Evolutionary conservation across 2,797 vertebrate genomes (phyloP).

Genomic region (Peromyscus melanophrys): DNA sequence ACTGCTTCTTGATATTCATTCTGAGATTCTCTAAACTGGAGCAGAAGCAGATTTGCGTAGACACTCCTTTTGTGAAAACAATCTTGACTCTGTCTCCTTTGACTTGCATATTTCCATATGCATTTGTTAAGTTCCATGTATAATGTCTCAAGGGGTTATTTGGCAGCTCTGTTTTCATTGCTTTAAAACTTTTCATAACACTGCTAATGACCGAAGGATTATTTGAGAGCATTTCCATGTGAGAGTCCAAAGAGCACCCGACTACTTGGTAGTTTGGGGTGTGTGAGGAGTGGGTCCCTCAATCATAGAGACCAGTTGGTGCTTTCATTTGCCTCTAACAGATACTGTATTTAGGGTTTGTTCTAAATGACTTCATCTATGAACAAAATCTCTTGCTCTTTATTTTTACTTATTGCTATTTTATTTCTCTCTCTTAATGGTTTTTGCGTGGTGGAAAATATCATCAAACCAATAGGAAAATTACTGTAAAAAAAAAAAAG

Average conservation of each 20-base stretch:
- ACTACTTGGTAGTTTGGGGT: not conserved
- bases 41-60: not conserved
- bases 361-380: not conserved
- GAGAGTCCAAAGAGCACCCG: not conserved
- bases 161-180: not conserved
- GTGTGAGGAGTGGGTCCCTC: not conserved
- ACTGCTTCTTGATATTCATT: not conserved
- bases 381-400: not conserved
- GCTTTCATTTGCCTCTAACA: not conserved
- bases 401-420: not conserved
- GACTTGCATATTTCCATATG: not conserved
- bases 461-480: not conserved
- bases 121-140: not conserved
- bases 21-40: not conserved
- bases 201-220: not conserved
- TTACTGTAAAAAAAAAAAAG: not conserved
- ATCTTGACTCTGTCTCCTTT: not conserved
- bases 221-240: not conserved
- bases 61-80: not conserved
- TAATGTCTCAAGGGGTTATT: not conserved
- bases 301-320: not conserved
- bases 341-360: not conserved
- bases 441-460: not conserved
- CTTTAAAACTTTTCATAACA: not conserved
- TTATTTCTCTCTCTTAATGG: not conserved